Conservation (phyloP, 2,888 invertebrate species). For the Epinotia bilunana region DNA sequence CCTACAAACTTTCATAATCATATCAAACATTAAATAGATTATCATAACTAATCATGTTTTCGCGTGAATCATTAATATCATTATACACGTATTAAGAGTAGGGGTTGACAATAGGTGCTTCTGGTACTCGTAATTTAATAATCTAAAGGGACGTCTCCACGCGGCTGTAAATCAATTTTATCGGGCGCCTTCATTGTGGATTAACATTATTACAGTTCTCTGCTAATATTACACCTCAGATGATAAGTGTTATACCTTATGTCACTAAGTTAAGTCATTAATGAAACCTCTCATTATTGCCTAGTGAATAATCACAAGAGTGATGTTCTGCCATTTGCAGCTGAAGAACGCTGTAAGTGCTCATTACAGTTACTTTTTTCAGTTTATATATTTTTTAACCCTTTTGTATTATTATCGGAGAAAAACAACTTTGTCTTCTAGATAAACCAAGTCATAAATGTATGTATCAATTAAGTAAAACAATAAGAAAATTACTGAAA, state of each 20-base stretch:
- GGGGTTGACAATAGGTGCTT: slow-evolving; percentile 60
- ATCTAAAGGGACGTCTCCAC: slow-evolving; percentile 67
- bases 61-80: slow-evolving; percentile 76
- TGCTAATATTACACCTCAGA: slow-evolving; percentile 49
- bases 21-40: slow-evolving; percentile 72
- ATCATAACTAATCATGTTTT: slow-evolving; percentile 70
- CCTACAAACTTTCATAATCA: slow-evolving; percentile 75
- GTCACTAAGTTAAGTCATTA: slow-evolving; percentile 5
- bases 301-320: neutral
- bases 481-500: too few relatives aligned
- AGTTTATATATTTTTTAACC: neutral
- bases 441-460: neutral
- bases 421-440: neutral
- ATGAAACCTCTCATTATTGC: slow-evolving; percentile 9
- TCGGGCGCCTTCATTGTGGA: slow-evolving; percentile 64
- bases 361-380: neutral
- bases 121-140: slow-evolving; percentile 67
- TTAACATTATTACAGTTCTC: slow-evolving; percentile 66
- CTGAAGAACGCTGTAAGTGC: neutral
- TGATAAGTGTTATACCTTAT: slow-evolving; percentile 24
- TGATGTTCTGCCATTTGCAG: neutral
- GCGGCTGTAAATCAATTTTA: slow-evolving; percentile 74
- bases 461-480: neutral
- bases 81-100: slow-evolving; percentile 57
- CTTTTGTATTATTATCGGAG: too few relatives aligned